Conservation (phyloP, 2,113 vertebrate genomes). For the Kryptolebias marmoratus region DNA sequence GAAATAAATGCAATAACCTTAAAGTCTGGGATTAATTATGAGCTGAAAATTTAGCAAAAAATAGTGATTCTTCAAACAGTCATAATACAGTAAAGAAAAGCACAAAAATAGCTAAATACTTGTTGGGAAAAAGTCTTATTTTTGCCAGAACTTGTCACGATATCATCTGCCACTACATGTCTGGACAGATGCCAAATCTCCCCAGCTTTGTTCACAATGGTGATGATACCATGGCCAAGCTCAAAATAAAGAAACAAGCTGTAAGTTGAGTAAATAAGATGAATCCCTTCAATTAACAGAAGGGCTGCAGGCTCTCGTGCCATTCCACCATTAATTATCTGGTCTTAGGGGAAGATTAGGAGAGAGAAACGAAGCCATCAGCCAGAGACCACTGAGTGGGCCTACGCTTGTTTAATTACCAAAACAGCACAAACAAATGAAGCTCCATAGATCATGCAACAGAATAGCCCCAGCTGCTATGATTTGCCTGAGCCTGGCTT, state of each 20-base stretch:
- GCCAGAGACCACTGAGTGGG: constrained; percentile 59
- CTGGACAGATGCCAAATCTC: constrained; percentile 33
- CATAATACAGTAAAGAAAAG: constrained; percentile 24
- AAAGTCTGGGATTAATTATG: no score
- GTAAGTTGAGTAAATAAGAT: constrained; percentile 66
- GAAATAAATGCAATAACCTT: no score
- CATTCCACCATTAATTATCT: constrained; percentile 77
- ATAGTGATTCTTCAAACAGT: constrained; percentile 24
- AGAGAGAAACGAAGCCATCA: constrained; percentile 54
- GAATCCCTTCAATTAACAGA: constrained; percentile 75
- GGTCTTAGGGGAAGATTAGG: constrained; percentile 74
- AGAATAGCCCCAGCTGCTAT: constrained; percentile 44
- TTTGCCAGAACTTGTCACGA: constrained; percentile 31
- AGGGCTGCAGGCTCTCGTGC: constrained; percentile 54
- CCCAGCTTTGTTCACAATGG: constrained; percentile 11
- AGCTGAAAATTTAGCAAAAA: not conserved
- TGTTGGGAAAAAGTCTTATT: constrained; percentile 23
- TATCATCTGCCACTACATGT: constrained; percentile 34
- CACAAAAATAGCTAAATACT: constrained; percentile 15
- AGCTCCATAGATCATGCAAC: constrained; percentile 64
- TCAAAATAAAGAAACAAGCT: constrained; percentile 49
- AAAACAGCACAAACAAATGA: constrained; percentile 69
- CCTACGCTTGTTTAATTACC: constrained; percentile 72
- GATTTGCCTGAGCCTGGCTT: constrained; percentile 46
- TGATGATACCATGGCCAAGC: constrained; percentile 32